Conservation (phyloP, 2,888 invertebrate genomes). For the Macrosoma leucophasiata region DNA sequence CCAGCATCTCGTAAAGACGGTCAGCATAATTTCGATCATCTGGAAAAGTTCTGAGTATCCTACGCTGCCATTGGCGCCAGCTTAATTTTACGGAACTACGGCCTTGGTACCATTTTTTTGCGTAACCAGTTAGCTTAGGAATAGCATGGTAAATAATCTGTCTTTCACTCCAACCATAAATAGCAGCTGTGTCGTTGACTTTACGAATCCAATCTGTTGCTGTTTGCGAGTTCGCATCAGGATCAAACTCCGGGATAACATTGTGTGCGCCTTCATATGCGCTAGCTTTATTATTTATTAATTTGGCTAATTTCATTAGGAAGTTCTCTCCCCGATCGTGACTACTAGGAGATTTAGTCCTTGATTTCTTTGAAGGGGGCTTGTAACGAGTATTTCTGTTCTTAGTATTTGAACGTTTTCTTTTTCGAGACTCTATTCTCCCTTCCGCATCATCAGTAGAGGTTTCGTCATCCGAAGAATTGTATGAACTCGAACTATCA, state of each 20-base stretch:
- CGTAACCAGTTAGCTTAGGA: constrained; percentile 24
- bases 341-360: too few species aligned
- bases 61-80: constrained; percentile 23
- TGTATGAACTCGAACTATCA: too few species aligned
- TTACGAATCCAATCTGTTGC: constrained; percentile 18
- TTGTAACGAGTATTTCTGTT: too few species aligned
- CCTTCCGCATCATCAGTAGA: too few species aligned
- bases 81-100: constrained; percentile 13
- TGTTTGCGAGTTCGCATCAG: constrained; percentile 11
- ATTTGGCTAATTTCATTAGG: too few species aligned
- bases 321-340: too few species aligned
- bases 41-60: constrained; percentile 22
- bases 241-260: constrained; percentile 19
- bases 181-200: constrained; percentile 20
- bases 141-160: constrained; percentile 22
- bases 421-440: too few species aligned
- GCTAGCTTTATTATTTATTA: too few species aligned
- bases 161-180: constrained; percentile 22
- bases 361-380: too few species aligned
- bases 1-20: constrained; percentile 21
- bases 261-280: constrained; percentile 12
- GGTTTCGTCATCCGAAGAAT: too few species aligned
- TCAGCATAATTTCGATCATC: constrained; percentile 23
- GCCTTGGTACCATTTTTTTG: constrained; percentile 26
- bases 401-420: too few species aligned